These are phyloP conservation scores for Troides aeacus DNA, from an alignment of 2,888 invertebrate genomes.

Conservation along the genomic window DNA sequence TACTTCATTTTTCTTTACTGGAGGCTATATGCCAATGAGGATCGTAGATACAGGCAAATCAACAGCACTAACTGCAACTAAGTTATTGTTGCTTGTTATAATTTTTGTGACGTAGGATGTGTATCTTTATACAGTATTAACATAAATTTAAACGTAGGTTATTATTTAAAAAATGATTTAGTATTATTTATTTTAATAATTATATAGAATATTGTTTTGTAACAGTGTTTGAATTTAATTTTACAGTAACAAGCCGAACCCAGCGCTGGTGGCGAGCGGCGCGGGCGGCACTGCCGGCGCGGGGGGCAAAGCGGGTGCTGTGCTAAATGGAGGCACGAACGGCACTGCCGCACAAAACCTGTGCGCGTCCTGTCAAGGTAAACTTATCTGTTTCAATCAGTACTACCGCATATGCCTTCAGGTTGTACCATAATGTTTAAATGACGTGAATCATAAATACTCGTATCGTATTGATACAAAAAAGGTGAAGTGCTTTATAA, in stretches of 20 bases:
- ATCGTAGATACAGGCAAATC: no score
- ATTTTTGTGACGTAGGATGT: no score
- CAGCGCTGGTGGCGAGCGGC: constrained; percentile 86
- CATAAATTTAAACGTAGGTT: no score
- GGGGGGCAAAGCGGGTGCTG: constrained; percentile 75
- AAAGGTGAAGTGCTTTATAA: background rate
- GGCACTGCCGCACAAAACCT: constrained; percentile 81
- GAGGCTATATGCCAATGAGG: no score
- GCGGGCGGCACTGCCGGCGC: constrained; percentile 72
- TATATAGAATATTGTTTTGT: background rate
- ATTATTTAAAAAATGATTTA: no score
- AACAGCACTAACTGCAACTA: no score
- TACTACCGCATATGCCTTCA: background rate
- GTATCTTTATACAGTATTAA: no score
- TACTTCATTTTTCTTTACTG: no score
- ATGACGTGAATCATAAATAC: background rate
- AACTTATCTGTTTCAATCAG: background rate
- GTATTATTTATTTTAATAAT: no score
- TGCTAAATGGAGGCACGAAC: constrained; percentile 89
- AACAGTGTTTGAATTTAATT: constrained; percentile 1
- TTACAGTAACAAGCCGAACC: constrained; percentile 93
- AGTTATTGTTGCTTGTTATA: no score
- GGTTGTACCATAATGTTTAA: background rate
- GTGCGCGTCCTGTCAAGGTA: constrained; percentile 80
- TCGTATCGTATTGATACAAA: background rate